Evolutionary conservation across 2,113 vertebrate species (phyloP).

Genomic region (Eulemur rufifrons): DNA sequence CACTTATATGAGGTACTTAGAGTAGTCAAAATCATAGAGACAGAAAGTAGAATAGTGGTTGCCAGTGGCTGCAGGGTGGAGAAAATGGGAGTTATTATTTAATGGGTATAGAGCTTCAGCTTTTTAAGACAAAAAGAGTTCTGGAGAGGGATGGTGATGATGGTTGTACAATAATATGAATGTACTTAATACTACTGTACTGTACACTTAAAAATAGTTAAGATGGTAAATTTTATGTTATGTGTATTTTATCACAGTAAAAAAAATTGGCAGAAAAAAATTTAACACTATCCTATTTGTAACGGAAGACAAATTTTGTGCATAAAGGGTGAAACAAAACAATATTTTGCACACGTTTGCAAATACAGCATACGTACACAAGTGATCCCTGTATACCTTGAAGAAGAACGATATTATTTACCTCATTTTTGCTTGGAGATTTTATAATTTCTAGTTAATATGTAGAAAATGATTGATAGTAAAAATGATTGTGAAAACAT

Average conservation of each 20-base stretch:
- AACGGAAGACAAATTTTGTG: background rate
- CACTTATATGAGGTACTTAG: background rate
- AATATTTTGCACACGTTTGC: background rate
- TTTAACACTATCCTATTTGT: background rate
- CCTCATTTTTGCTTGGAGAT: background rate
- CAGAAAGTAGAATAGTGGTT: background rate
- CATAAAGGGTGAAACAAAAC: background rate
- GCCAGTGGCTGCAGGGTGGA: background rate
- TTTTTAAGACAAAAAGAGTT: background rate
- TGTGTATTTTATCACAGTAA: background rate
- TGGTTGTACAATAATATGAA: background rate
- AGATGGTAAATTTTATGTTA: background rate
- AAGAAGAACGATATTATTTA: background rate
- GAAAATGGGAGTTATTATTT: background rate
- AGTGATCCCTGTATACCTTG: background rate
- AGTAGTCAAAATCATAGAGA: background rate
- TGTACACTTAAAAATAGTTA: background rate
- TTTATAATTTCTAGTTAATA: background rate
- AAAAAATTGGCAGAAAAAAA: background rate
- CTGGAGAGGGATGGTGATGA: background rate
- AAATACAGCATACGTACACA: background rate
- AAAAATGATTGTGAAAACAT: slow-evolving; percentile 29
- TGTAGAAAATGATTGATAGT: background rate
- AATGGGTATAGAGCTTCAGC: background rate
- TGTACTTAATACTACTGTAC: background rate